These are phyloP conservation scores for Aleiodes testaceus DNA, from an alignment of 2,888 invertebrate genomes.

Conservation along the genomic window DNA sequence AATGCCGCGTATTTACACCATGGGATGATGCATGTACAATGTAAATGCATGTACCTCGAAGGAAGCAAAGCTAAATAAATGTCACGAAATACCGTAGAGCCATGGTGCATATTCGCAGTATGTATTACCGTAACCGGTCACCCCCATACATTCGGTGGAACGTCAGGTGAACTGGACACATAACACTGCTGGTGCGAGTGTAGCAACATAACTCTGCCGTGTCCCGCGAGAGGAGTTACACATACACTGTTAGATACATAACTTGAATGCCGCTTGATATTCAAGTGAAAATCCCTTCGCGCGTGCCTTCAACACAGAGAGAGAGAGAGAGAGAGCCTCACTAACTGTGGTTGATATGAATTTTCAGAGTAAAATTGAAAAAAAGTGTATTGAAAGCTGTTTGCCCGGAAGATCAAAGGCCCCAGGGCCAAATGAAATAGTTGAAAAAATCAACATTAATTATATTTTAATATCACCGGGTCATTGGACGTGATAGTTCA, in stretches of 20 bases:
- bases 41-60: conserved; percentile 19
- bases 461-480: conserved; percentile 5
- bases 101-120: conserved; percentile 27
- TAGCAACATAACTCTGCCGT: conserved; percentile 47
- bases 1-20: conserved; percentile 17
- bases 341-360: neutral
- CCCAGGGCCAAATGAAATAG: neutral
- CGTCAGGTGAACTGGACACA: conserved; percentile 48
- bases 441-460: conserved; percentile 3
- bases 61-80: conserved; percentile 27
- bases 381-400: neutral
- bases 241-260: conserved; percentile 30
- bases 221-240: conserved; percentile 27
- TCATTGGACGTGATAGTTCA: conserved; percentile 8
- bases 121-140: conserved; percentile 37
- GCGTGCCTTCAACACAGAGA: conserved; percentile 8
- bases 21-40: conserved; percentile 25
- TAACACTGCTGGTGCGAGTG: conserved; percentile 44
- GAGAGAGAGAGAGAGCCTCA: neutral
- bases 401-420: conserved; percentile 28
- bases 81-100: conserved; percentile 33
- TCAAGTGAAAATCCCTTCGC: conserved; percentile 35
- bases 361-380: conserved; percentile 8
- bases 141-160: conserved; percentile 42
- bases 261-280: conserved; percentile 33